These are phyloP conservation scores for Threskiornis aethiopicus DNA, from an alignment of 2,797 vertebrate species.

Conservation along the genomic window DNA sequence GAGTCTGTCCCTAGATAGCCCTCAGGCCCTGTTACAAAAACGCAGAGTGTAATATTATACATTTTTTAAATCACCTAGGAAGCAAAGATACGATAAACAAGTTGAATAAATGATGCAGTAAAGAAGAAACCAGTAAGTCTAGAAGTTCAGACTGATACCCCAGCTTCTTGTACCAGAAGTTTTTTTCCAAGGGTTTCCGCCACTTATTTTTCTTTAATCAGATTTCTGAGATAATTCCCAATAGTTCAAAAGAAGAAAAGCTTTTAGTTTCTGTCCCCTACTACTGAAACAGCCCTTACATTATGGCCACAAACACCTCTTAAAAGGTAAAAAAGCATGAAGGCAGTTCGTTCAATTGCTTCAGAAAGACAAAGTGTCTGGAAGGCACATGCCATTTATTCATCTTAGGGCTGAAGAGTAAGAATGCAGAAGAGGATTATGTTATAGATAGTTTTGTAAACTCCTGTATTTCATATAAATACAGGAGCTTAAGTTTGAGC, in stretches of 20 bases:
- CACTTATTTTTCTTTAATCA: neutral
- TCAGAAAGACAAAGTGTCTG: neutral
- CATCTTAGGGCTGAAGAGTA: neutral
- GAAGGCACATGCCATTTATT: neutral
- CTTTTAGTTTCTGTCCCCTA: neutral
- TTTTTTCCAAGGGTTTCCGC: neutral
- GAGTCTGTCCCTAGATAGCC: slow-evolving; percentile 79
- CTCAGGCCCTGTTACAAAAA: slow-evolving; percentile 76
- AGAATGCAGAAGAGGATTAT: neutral
- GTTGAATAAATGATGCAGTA: neutral
- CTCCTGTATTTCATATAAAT: neutral
- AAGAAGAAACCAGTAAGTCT: neutral
- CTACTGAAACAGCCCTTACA: neutral
- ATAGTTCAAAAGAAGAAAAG: neutral
- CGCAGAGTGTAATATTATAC: neutral
- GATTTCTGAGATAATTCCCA: neutral
- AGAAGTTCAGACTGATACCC: neutral
- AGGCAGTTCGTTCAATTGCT: neutral
- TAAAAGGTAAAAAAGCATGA: neutral
- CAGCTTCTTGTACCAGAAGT: neutral
- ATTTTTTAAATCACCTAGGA: neutral
- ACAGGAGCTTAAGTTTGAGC: neutral
- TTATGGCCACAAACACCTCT: neutral
- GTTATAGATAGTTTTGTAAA: neutral
- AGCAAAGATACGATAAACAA: neutral